Conservation (phyloP, 2,888 invertebrate genomes). For the Rhingia rostrata region DNA sequence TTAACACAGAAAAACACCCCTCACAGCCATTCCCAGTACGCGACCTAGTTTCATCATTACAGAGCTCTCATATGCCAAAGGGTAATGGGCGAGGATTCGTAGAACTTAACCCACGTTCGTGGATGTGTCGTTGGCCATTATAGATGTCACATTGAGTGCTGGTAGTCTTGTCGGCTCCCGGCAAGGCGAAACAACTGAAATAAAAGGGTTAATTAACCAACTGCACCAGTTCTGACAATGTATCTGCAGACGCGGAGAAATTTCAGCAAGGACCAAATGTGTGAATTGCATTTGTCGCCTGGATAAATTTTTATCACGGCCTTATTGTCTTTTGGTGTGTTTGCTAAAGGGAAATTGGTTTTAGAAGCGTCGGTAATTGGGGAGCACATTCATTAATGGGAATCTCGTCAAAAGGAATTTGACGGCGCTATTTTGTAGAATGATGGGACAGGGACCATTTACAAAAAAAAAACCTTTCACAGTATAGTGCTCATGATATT, state of each 20-base stretch:
- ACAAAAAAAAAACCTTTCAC: not conserved
- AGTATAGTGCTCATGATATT: not conserved
- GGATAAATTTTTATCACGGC: conserved; percentile 10
- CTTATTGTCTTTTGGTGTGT: conserved; percentile 15
- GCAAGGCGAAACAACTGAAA: not conserved
- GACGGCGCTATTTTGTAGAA: not conserved
- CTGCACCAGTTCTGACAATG: conserved; percentile 1
- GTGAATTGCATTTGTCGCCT: conserved; percentile 26
- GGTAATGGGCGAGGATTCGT: conserved; percentile 11
- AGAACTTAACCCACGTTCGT: conserved; percentile 13
- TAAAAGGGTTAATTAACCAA: conserved; percentile 54
- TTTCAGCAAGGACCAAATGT: conserved; percentile 22
- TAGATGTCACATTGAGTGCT: not conserved
- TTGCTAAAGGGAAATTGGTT: conserved; percentile 21
- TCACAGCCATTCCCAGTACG: not conserved
- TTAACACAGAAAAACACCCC: not conserved
- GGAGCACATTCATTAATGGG: not conserved
- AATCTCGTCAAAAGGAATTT: conserved; percentile 16
- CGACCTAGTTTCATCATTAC: conserved; percentile 37
- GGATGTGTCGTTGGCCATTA: conserved; percentile 9
- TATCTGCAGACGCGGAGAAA: conserved; percentile 11
- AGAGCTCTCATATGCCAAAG: conserved; percentile 5
- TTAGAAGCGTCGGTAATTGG: conserved; percentile 13
- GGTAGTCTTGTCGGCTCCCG: not conserved
- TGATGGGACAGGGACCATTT: not conserved